Conservation (phyloP, 2,113 vertebrate species). For the Chrysemys picta region DNA sequence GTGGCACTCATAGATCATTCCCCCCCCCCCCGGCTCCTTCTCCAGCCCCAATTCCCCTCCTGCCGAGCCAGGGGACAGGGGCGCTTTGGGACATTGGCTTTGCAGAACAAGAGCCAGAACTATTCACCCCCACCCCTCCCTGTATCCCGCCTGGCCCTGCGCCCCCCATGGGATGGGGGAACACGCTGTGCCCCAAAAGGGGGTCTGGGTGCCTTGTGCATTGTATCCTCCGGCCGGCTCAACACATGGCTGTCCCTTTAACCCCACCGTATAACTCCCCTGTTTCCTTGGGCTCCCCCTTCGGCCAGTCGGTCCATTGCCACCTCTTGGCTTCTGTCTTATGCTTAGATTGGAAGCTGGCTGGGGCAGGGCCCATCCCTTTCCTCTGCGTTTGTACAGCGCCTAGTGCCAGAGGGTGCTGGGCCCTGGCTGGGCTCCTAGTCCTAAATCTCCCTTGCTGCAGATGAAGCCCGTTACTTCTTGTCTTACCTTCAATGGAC, state of each 20-base stretch:
- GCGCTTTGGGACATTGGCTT: no score
- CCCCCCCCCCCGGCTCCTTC: accelerated
- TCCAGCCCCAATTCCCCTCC: not conserved
- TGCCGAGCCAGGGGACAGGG: no score
- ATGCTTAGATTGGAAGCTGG: not conserved
- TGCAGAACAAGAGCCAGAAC: no score
- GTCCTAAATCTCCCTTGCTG: not conserved
- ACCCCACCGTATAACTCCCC: not conserved
- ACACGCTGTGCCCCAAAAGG: no score
- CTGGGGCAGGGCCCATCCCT: not conserved
- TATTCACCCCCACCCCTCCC: not conserved
- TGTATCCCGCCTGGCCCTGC: not conserved
- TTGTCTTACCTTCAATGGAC: not conserved
- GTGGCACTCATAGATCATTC: not conserved
- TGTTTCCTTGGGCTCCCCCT: not conserved
- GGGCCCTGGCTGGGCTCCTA: not conserved
- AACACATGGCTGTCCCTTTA: not conserved
- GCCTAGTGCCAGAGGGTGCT: not conserved
- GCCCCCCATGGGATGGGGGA: no score
- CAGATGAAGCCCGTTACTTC: not conserved
- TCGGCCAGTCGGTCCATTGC: not conserved
- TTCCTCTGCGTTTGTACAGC: not conserved
- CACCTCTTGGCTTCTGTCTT: not conserved
- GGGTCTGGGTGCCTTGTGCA: not conserved
- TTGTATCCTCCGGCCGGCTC: not conserved